phyloP scores from a whole-genome alignment of 2,113 vertebrate genomes.

The Halichoerus grypus region DNA sequence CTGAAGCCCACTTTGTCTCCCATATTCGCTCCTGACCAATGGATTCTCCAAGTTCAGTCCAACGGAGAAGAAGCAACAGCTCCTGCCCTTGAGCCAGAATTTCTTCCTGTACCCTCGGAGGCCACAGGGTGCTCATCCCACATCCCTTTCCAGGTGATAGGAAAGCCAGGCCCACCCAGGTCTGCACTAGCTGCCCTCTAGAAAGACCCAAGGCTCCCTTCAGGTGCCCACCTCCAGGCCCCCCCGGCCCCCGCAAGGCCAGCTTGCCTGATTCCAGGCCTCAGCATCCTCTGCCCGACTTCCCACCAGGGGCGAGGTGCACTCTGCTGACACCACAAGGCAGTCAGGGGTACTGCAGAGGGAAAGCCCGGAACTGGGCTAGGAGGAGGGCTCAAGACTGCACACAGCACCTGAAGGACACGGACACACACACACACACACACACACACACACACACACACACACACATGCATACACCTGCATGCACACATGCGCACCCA shows the following conservation, averaged over 20 bases:
- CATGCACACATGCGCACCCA: background rate
- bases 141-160: background rate
- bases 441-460: background rate
- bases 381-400: background rate
- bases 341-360: constrained; percentile 78
- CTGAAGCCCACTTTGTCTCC: fast-evolving
- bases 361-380: background rate
- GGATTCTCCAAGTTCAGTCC: background rate
- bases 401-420: background rate
- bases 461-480: too few species aligned
- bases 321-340: constrained; percentile 86
- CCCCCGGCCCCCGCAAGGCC: background rate
- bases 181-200: background rate
- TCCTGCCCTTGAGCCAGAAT: background rate
- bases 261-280: background rate
- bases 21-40: background rate
- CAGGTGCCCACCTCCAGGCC: fast-evolving
- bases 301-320: constrained; percentile 55
- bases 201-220: background rate
- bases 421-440: background rate
- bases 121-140: fast-evolving
- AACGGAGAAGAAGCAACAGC: background rate
- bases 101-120: background rate
- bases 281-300: background rate
- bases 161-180: background rate